A percentile compares a stretch with the other conserved stretches of the same genome.
Conservation (phyloP, 2,113 vertebrate species). For the Synchiropus splendidus region DNA sequence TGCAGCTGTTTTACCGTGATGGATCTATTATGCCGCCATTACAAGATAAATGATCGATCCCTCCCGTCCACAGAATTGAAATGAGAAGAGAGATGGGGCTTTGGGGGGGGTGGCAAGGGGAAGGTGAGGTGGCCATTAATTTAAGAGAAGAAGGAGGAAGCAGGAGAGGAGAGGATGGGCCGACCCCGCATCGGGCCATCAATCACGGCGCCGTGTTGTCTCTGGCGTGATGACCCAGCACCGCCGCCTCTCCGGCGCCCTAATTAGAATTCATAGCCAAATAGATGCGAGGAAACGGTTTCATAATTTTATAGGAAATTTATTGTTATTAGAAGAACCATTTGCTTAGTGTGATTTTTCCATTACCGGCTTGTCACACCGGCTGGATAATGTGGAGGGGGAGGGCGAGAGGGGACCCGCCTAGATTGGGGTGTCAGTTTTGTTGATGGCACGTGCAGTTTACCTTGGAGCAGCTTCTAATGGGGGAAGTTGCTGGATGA, state of each 20-base stretch:
- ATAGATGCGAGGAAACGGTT: constrained; percentile 96
- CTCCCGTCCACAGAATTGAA: constrained; percentile 96
- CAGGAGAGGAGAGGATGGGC: constrained; percentile 62
- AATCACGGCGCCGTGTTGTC: constrained; percentile 80
- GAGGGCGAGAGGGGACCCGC: constrained; percentile 52
- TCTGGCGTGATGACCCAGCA: constrained; percentile 95
- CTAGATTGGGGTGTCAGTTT: constrained; percentile 92
- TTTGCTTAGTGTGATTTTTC: constrained; percentile 99
- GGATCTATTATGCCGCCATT: constrained; percentile 99
- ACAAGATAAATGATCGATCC: constrained; percentile 99
- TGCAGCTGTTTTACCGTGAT: constrained; percentile 95
- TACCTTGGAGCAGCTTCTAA: constrained; percentile 90
- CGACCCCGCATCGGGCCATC: constrained; percentile 79
- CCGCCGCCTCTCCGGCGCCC: constrained; percentile 72
- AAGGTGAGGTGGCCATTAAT: constrained; percentile 90
- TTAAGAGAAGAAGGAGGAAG: constrained; percentile 63
- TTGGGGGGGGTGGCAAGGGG: constrained; percentile 86
- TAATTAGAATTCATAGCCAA: constrained; percentile 99
- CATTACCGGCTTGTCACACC: constrained; percentile 97
- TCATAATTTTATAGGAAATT: constrained; percentile 99
- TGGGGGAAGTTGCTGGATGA: constrained; percentile 76
- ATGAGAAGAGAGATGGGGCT: constrained; percentile 81
- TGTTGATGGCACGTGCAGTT: constrained; percentile 97
- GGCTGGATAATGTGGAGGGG: constrained; percentile 81
- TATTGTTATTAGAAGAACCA: constrained; percentile 99